Evolutionary conservation across 1,140 invertebrate genomes (phyloP), one percentile per base, ranked within the genome.

Genomic region (Camponotus floridanus): DNA sequence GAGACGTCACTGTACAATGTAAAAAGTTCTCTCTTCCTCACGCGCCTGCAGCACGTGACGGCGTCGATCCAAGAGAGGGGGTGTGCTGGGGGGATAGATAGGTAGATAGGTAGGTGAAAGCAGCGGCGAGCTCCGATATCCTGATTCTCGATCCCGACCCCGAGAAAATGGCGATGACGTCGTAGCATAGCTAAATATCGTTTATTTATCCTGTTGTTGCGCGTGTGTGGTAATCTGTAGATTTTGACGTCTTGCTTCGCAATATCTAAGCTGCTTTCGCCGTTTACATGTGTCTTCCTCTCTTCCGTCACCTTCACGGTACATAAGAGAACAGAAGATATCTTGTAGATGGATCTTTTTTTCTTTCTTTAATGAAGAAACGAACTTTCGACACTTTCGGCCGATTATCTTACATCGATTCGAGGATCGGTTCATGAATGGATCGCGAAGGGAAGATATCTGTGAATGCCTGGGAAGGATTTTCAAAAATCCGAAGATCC

Each of bases 1-100:
- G 90, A 94, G 94, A 83, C 68, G 92, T 94, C 93, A 95, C 94
- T 95, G 94, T 95, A 95, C 94, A 95, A 94, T 94, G 93, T 94
- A 94, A 94, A 95, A 94, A 95, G 92, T 92, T 93, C 92, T 93
- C 86, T 91, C 89, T 83, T 83, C 79, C 87, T 91, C 87, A 64
- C 88, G 86, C 87, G 86, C 87, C 90, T 88, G 87, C 87, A 91
- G 91, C 88, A 91, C 89, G 87, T 90, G 90, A 90, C 88, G 73
- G 45, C 89, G 91, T 91, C 76, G 45, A n/a, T 74, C 15, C 71
- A 42, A 83, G 68, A 83, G 51, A 26, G 76, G 68, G 39, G 61
- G 68, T 36, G 71, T 45, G 15, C 18, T 55, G 68, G 79, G 33
- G 33, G 48, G 48, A 5, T 48, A 48, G 45, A 48, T 48, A 18